Conservation (phyloP, 2,113 vertebrate genomes). For the Caranx ignobilis region DNA sequence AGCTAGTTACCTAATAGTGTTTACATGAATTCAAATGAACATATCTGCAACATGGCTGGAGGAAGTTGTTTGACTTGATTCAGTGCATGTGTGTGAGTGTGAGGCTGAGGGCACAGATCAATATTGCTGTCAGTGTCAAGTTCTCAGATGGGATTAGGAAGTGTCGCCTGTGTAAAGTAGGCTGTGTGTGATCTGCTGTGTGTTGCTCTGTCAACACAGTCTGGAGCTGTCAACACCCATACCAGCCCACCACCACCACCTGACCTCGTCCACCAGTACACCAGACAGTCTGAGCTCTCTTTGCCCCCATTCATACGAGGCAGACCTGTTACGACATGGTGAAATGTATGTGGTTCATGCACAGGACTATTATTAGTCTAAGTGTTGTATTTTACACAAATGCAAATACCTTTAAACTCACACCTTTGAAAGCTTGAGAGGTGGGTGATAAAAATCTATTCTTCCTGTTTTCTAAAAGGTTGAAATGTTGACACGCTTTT, state of each 20-base stretch:
- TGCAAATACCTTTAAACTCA: background rate
- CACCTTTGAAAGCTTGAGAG: background rate
- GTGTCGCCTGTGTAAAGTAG: background rate
- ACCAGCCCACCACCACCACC: background rate
- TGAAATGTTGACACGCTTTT: background rate
- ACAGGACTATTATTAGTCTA: background rate
- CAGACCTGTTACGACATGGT: constrained; percentile 23
- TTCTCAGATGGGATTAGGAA: constrained; percentile 27
- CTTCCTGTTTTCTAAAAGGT: background rate
- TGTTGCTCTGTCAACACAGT: background rate
- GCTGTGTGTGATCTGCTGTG: background rate
- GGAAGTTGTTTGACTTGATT: background rate
- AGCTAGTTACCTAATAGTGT: no score
- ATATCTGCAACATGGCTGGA: background rate
- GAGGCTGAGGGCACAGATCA: background rate
- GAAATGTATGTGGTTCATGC: background rate
- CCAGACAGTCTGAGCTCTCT: constrained; percentile 44
- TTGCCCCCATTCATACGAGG: background rate
- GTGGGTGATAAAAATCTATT: background rate
- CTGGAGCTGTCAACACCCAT: constrained; percentile 12
- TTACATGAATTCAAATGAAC: no score
- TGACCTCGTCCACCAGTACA: constrained; percentile 20
- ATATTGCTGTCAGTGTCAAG: background rate
- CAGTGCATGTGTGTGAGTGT: background rate
- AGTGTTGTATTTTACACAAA: background rate